Percentiles rank a stretch among this genome's conserved stretches.
Evolutionary conservation across 2,797 vertebrate species (phyloP).

Genomic region (Muscicapa striata): DNA sequence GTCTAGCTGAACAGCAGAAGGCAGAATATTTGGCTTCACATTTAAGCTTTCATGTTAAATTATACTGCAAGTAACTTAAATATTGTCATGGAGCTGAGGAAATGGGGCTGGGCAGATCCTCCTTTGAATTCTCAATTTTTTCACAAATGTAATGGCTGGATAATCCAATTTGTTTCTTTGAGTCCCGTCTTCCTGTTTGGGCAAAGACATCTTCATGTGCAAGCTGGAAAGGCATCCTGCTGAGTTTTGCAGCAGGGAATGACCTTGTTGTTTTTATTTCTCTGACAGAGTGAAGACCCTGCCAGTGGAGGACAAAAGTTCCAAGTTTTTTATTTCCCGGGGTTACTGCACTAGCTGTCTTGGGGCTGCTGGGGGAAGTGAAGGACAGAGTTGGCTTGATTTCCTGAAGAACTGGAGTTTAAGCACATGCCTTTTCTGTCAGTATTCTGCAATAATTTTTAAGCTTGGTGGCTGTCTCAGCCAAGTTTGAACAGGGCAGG

Average conservation of each 20-base stretch:
- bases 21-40: constrained; percentile 7
- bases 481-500: background rate
- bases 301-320: background rate
- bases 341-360: background rate
- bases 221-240: background rate
- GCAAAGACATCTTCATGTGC: background rate
- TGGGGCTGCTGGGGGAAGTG: background rate
- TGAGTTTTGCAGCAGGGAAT: background rate
- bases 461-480: background rate
- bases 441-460: background rate
- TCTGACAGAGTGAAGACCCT: background rate
- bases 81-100: background rate
- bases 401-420: background rate
- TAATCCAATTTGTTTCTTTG: background rate
- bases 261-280: background rate
- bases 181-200: background rate
- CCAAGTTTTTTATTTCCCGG: background rate
- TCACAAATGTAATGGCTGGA: background rate
- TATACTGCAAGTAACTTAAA: background rate
- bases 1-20: constrained; percentile 44
- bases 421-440: background rate
- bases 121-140: background rate
- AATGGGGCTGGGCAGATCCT: background rate
- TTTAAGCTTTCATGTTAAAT: background rate
- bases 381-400: background rate